Base-by-base conservation (phyloP, 2,113 vertebrate species). In the Sebastes schlegelii region DNA sequence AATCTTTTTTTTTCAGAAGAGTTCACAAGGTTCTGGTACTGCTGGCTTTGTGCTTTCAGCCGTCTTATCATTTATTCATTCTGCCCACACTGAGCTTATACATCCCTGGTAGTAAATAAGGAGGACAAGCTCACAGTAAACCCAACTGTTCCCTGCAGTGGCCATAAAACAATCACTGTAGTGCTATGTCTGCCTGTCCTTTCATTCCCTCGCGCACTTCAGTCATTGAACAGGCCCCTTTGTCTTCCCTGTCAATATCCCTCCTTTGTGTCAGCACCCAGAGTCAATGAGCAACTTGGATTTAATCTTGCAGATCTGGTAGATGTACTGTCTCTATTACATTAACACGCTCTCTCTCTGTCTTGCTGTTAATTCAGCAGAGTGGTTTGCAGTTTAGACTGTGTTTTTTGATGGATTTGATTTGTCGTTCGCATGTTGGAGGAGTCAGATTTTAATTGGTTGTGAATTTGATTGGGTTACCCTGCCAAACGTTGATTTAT, bases 241-340 rank as follows among this genome's bases (percentile, higher is more conserved):
- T 77, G 76, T 85, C 74, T 80, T 81, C 21, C 26, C n/a, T 77
- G 80, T 91, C 88, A 76, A 85, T 90, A 88, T 23, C 40, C 26
- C 52, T 70, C 76, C 67, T 79, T 84, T 89, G 79, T 90, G 83
- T 86, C 69, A 23, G 71, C 73, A 64, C 43, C 51, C 61, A 12
- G 48, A 76, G 74, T 86, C 77, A 43, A 71, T 77, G 57, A 78
- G 17, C 74, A 85, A 80, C 83, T 73, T 55, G 13, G 77, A 74
- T 88, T 82, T 82, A 83, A 90, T 90, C 79, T 84, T 42, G 40
- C 52, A 46, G 71, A 85, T 85, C 73, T 83, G 34, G 10, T 67
- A 17, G 70, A 85, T 23, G 40, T 11, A 21, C 60, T 55, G 79
- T 78, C 61, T 87, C 60, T 64, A 48, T 85, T 82, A 73, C 77